Evolutionary conservation across 37 sponge, comb jelly and placozoan genomes (phyloP), one percentile per base, ranked within the genome.

Genomic region (Lycopodina hypogea): DNA sequence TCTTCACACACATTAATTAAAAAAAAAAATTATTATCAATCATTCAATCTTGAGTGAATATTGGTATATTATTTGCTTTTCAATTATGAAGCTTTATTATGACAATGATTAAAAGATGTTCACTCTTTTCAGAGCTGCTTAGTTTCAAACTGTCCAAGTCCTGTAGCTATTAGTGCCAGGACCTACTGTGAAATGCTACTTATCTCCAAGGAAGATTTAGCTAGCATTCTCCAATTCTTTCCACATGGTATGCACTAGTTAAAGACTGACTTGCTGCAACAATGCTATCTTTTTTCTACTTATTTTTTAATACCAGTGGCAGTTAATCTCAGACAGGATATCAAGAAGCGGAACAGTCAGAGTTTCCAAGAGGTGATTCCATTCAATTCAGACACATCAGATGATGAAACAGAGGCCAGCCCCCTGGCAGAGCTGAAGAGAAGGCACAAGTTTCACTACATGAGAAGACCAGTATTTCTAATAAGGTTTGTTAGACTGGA

Each of bases 111-210:
- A n/a, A n/a, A n/a, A 57, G 18, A 64, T 12, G 15, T 21, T 34
- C 7, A 19, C 9, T 50, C 23, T 69, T 8, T 66, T 15, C 64
- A 84, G 85, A 57, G 73, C 28, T 83, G 79, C 80, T 71, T 88
- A 60, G 76, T 88, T 4, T 73, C 72, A 28, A 50, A 51, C 55
- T 40, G 68, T 23, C 53, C 84, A 22, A 21, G 58, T 70, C 17
- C 30, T 45, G 84, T 26, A 14, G 63, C 63, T 29, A 77, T 89
- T 73, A 76, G 70, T 30, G 90, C 90, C 39, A 84, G 52, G 62
- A 89, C 90, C 42, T 81, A 89, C 77, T 89, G 90, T 63, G 85
- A 89, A 57, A 40, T 89, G 0, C 81, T 89, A 9, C 24, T 52
- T 3, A 75, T 89, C 35, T 68, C 80, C 69, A 80, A 68, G 61